Evolutionary conservation across 2,888 invertebrate genomes (phyloP).

Genomic region (Apamea sordens): DNA sequence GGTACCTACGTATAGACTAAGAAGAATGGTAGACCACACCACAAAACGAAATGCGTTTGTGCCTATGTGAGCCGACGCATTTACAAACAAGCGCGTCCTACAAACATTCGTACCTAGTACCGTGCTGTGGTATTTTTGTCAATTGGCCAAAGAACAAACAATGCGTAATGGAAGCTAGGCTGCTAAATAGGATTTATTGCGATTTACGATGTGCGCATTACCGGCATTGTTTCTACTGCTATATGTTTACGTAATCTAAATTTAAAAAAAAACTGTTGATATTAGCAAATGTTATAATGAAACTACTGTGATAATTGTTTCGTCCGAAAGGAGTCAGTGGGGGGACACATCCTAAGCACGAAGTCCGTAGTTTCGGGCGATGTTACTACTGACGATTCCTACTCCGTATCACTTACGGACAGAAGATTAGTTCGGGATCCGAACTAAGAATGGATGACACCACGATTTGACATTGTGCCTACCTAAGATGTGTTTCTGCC

Average conservation of each 20-base stretch:
- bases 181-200: neutral
- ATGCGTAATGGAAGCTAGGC: neutral
- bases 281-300: neutral
- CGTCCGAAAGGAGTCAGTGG: neutral
- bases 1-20: neutral
- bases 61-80: neutral
- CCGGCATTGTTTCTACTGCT: neutral
- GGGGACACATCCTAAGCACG: too few species aligned
- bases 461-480: neutral
- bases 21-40: neutral
- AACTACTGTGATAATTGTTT: neutral
- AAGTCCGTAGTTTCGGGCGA: neutral
- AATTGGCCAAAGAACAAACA: conserved; percentile 6
- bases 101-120: neutral
- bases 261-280: neutral
- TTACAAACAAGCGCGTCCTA: neutral
- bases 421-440: neutral
- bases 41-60: neutral
- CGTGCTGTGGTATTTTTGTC: neutral
- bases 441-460: neutral
- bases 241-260: neutral
- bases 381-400: neutral
- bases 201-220: neutral
- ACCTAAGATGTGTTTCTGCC: neutral
- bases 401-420: neutral